Conservation (phyloP, 2,113 vertebrate genomes). For the Salminus brasiliensis region DNA sequence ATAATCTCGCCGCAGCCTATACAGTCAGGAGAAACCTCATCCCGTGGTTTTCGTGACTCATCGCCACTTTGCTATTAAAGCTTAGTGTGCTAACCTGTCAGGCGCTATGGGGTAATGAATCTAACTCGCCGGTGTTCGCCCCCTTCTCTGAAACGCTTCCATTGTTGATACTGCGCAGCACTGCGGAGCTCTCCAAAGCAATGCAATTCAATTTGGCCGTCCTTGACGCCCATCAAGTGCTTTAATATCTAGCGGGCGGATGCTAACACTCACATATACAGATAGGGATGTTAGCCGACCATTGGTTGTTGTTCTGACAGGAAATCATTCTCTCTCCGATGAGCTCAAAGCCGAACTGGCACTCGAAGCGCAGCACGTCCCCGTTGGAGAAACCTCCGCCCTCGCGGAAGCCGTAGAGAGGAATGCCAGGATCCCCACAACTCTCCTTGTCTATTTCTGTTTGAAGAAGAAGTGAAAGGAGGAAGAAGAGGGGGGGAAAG, state of each 20-base stretch:
- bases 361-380: slow-evolving; percentile 92
- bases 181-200: neutral
- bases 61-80: neutral
- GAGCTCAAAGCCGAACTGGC: slow-evolving; percentile 97
- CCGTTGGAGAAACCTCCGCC: slow-evolving; percentile 95
- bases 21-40: neutral
- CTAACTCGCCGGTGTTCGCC: neutral
- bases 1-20: neutral
- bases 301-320: slow-evolving; percentile 98
- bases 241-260: neutral
- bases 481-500: neutral
- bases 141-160: neutral
- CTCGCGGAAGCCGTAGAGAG: slow-evolving; percentile 93
- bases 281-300: slow-evolving; percentile 99
- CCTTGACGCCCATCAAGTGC: neutral
- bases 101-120: neutral
- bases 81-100: neutral
- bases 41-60: neutral
- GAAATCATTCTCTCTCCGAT: slow-evolving; percentile 96
- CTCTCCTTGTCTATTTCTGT: slow-evolving; percentile 98
- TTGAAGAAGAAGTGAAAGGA: slow-evolving; percentile 36
- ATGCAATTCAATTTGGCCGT: neutral
- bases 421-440: slow-evolving; percentile 95
- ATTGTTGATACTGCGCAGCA: neutral
- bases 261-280: slow-evolving; percentile 92